Percentiles rank a stretch among this genome's conserved stretches.
phyloP scores from a whole-genome alignment of 2,888 invertebrate genomes.

The Ichneumoninae sp. region DNA sequence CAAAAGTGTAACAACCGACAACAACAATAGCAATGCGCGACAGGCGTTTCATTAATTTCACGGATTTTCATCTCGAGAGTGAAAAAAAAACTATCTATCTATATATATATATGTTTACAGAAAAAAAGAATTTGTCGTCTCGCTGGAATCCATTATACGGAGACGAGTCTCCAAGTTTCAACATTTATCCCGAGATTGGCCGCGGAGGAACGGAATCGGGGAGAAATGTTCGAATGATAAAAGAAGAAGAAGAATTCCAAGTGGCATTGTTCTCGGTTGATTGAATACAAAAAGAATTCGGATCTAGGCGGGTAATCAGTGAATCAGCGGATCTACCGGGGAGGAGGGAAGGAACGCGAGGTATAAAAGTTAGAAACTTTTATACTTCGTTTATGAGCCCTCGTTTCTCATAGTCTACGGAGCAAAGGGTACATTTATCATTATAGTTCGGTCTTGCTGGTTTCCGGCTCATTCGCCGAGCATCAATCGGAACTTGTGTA shows the following conservation, averaged over 20 bases:
- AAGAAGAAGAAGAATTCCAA: background rate
- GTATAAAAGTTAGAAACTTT: constrained; percentile 27
- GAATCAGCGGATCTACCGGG: background rate
- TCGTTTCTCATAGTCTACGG: background rate
- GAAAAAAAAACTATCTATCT: background rate
- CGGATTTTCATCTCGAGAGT: background rate
- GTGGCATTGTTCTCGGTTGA: constrained; percentile 4
- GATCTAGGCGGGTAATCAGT: constrained; percentile 20
- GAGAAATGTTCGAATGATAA: constrained; percentile 18
- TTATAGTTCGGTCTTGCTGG: background rate
- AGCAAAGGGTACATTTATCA: constrained; percentile 6
- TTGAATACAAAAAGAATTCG: constrained; percentile 12
- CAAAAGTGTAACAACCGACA: background rate
- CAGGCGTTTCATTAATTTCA: background rate
- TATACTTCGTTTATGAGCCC: background rate
- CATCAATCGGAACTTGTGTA: background rate
- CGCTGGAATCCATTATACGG: background rate
- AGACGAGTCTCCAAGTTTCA: background rate
- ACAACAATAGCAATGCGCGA: background rate
- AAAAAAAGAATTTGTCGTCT: background rate
- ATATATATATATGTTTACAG: background rate
- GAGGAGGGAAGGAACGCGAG: background rate
- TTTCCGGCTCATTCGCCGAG: constrained; percentile 4
- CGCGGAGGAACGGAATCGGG: background rate
- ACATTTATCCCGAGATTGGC: background rate